These are phyloP conservation scores for Epizoanthus ramosus DNA, from an alignment of 92 coral and sea anemone genomes.

Conservation along the genomic window DNA sequence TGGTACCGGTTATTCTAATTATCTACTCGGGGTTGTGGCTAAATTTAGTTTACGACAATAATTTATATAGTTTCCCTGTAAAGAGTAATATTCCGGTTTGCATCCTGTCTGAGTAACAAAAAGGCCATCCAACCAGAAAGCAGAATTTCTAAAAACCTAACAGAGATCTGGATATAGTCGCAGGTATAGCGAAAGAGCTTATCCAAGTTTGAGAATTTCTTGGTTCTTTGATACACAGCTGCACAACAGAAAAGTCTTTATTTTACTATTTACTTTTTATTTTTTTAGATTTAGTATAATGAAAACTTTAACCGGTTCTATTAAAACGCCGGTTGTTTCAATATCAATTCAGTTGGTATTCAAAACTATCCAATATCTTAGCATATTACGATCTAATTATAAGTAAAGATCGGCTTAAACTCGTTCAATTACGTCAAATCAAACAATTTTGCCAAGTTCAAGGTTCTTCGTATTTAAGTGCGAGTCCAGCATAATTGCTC, in stretches of 20 bases:
- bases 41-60: conserved; percentile 29
- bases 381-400: background rate
- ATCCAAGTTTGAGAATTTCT: too few relatives aligned
- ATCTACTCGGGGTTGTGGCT: background rate
- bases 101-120: too few relatives aligned
- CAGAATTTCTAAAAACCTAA: too few relatives aligned
- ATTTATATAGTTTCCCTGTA: background rate
- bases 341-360: background rate
- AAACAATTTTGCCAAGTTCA: background rate
- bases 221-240: too few relatives aligned
- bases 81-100: too few relatives aligned
- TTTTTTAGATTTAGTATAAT: background rate
- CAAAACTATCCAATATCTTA: background rate
- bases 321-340: conserved; percentile 14
- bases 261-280: background rate
- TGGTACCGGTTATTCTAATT: background rate
- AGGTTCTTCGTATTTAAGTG: too few relatives aligned
- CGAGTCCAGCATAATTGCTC: too few relatives aligned
- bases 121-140: too few relatives aligned
- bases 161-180: too few relatives aligned
- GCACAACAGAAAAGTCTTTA: too few relatives aligned
- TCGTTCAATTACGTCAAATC: background rate
- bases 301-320: conserved; percentile 3
- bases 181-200: too few relatives aligned
- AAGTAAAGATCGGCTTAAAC: background rate